Conservation (phyloP, 2,888 invertebrate genomes). For the Embidobia sp. region DNA sequence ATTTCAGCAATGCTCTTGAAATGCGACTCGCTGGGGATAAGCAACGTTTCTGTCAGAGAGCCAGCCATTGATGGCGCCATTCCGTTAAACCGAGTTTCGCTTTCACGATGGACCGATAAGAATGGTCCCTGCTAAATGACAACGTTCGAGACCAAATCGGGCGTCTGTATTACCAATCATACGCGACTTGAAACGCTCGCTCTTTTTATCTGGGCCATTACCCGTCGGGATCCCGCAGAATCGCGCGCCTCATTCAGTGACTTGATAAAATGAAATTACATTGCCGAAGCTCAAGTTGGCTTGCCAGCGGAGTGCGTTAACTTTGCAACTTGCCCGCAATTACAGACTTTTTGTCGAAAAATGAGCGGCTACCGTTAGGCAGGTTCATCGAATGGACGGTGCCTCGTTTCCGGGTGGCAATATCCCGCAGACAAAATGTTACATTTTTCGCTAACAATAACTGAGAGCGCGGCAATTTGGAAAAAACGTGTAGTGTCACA, state of each 20-base stretch:
- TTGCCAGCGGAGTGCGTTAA: neutral
- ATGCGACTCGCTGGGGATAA: constrained; percentile 46
- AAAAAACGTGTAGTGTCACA: too few relatives aligned
- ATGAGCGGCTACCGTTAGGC: too few relatives aligned
- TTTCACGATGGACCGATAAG: constrained; percentile 55
- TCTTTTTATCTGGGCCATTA: constrained; percentile 50
- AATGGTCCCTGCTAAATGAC: constrained; percentile 58
- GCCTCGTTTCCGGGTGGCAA: too few relatives aligned
- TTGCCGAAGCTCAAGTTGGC: too few relatives aligned
- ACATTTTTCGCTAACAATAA: too few relatives aligned
- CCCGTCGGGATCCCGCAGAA: constrained; percentile 27
- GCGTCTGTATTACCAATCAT: constrained; percentile 56
- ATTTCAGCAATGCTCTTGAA: constrained; percentile 72
- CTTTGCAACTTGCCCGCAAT: too few relatives aligned
- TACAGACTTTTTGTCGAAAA: too few relatives aligned
- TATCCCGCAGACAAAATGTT: too few relatives aligned
- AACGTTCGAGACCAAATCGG: constrained; percentile 42
- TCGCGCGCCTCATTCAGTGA: constrained; percentile 26
- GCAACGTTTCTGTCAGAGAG: constrained; percentile 45
- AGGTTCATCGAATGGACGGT: too few relatives aligned
- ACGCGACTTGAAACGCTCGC: constrained; percentile 33
- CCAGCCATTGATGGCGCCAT: constrained; percentile 56
- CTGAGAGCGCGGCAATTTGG: too few relatives aligned
- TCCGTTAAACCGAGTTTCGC: too few relatives aligned
- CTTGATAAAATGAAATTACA: constrained; percentile 45